phyloP scores from a whole-genome alignment of 2,113 vertebrate species.

The Apteryx owenii region DNA sequence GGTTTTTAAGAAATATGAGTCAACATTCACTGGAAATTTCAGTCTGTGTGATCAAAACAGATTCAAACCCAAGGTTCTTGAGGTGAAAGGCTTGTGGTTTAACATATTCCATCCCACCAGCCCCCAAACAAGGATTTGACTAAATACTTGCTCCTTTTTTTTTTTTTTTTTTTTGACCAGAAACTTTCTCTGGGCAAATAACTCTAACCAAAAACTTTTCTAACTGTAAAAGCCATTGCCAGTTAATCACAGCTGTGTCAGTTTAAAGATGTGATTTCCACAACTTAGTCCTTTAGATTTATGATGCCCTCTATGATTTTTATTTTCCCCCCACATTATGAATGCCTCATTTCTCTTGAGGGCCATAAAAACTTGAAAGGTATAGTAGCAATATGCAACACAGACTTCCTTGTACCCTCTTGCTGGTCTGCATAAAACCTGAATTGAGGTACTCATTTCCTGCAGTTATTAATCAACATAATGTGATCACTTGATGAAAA shows the following conservation, averaged over 20 bases:
- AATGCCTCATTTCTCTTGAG: constrained; percentile 68
- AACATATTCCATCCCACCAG: neutral
- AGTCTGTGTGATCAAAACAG: neutral
- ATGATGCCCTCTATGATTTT: constrained; percentile 65
- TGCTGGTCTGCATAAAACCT: constrained; percentile 49
- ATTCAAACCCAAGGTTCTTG: constrained; percentile 9
- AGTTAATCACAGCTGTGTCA: constrained; percentile 64
- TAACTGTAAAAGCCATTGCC: constrained; percentile 64
- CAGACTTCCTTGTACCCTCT: constrained; percentile 69
- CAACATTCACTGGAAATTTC: neutral
- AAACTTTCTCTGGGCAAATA: constrained; percentile 45
- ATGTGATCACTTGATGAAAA: constrained; percentile 52
- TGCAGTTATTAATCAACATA: constrained; percentile 71
- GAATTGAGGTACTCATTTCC: constrained; percentile 70
- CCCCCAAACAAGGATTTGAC: constrained; percentile 18
- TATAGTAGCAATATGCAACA: constrained; percentile 65
- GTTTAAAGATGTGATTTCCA: constrained; percentile 72
- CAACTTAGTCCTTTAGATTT: constrained; percentile 66
- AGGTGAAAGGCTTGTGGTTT: neutral
- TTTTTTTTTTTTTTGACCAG: neutral
- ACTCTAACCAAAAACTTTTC: constrained; percentile 42
- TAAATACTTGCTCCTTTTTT: neutral
- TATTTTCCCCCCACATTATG: constrained; percentile 56
- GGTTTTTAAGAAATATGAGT: neutral
- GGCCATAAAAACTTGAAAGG: constrained; percentile 66